Base-by-base conservation (phyloP, 2,888 invertebrate species). In the Dicycla oo region DNA sequence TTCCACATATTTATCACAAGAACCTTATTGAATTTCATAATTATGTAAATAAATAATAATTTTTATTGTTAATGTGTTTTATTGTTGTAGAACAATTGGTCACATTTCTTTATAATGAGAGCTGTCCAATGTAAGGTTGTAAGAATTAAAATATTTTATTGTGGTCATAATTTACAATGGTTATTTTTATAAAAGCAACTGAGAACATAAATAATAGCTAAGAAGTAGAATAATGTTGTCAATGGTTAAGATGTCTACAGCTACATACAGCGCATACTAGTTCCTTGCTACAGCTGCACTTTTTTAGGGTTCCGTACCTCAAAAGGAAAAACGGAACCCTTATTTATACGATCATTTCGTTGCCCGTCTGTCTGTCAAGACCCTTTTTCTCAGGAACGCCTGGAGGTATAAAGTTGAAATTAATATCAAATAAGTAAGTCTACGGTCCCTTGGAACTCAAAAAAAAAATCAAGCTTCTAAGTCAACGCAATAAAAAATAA, bases 11-110 rank as follows among this genome's bases (percentile, higher is more conserved):
- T 65, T 72, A 58, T 34, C 34, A 62, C 5, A 54, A 78, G 57
- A 53, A 69, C 82, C 68, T 64, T 77, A 47, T 66, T 81, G 78
- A 73, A 81, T 80, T 72, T 77, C 20, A 43, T 77, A 73, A 72
- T 66, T 68, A 68, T 71, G 71, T 81, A 69, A 76, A 76, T 81
- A 79, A 62, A 65, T 71, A 49, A 60, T 67, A 34, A 60, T 69
- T 69, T n/a, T 62, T 81, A 78, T 78, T 80, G 66, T 69, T 74
- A 69, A 67, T 69, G 38, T 47, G 56, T 61, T 77, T 70, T 77
- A 66, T 77, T 79, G 53, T 79, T 63, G 69, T 66, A 57, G 81
- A 76, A 81, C 71, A 76, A 79, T 81, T 76, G 61, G 53, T 40
- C 43, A 73, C 65, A 72, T 80, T 80, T 81, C 60, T 75, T 64